A percentile compares a stretch with the other conserved stretches of the same genome.
phyloP scores from a whole-genome alignment of 1,140 invertebrate genomes.

The Oedothorax gibbosus region DNA sequence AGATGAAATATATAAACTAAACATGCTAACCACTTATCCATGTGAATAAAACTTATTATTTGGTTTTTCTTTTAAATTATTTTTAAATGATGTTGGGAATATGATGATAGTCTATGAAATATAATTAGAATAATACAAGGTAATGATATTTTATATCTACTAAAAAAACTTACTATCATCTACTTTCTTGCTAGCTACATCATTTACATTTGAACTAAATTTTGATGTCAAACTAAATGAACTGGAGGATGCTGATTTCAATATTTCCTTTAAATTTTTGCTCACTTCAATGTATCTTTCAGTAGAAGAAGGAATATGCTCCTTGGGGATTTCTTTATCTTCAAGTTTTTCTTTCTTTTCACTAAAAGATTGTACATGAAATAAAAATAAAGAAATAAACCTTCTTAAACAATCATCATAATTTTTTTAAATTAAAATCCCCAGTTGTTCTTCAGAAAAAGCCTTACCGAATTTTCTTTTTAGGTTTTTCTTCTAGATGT shows the following conservation, averaged over 20 bases:
- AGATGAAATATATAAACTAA: too few species aligned
- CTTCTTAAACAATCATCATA: not conserved
- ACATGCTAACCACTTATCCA: too few species aligned
- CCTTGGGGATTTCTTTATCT: not conserved
- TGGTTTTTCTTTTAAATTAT: too few species aligned
- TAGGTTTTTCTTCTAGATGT: not conserved
- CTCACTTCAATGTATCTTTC: constrained; percentile 51
- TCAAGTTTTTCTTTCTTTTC: constrained; percentile 13
- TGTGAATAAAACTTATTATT: too few species aligned
- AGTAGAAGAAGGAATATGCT: constrained; percentile 23
- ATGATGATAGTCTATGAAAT: too few species aligned
- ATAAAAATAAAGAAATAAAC: not conserved
- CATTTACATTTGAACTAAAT: constrained; percentile 3
- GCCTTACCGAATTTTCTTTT: not conserved
- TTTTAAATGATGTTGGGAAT: too few species aligned
- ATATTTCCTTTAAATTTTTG: constrained; percentile 32
- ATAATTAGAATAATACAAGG: too few species aligned
- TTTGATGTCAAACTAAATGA: constrained; percentile 5
- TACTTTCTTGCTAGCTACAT: not conserved
- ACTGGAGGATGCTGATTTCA: constrained; percentile 6
- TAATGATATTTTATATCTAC: too few species aligned
- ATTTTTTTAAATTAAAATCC: constrained; percentile 4
- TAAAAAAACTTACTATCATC: not conserved
- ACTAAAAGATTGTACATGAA: constrained; percentile 12
- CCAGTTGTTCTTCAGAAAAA: not conserved